Evolutionary conservation across 2,113 vertebrate genomes (phyloP), one percentile per base, ranked within the genome.

Genomic region (Rhizomys pruinosus): DNA sequence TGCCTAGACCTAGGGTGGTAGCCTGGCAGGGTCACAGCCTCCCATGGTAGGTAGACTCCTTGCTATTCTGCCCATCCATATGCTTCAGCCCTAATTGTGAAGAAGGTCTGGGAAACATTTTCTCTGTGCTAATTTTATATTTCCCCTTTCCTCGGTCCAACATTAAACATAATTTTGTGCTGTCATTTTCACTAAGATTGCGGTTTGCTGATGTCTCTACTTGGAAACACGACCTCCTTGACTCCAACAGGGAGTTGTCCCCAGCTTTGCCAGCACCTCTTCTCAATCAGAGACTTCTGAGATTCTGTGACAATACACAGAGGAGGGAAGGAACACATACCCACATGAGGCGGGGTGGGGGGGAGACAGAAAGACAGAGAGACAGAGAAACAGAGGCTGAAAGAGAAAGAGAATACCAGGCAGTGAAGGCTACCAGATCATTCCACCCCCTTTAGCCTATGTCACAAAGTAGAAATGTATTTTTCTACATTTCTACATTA

Each of bases 181-280:
- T 97, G 98, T 98, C 97, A 97, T 93, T 93, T 93, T 97, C 97
- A 93, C 96, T 97, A 97, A 52, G 97, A 95, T 95, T 97, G 97
- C 61, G 97, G 96, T 97, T 98, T 97, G 91, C 90, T 97, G 97
- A 97, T 96, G 97, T 94, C 97, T 98, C 92, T 86, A 68, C 94
- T 97, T 96, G 11, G 89, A 95, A 97, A 96, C 85, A 27, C 1
- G 92, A 97, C 95, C 96, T 97, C 84, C 96, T 95, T 55, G 87
- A 96, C 94, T 97, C 81, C 94, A n/a, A 95, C 86, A 95, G 97
- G 96, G 95, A 97, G 96, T 93, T 47, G 61, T 80, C 94, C 87
- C 96, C 92, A 86, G 66, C 88, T 74, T 20, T 1, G 6, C 47
- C 23, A 59, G 82, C 13, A 68, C 34, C 61, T 44, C 16, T 39